Evolutionary conservation across 2,797 vertebrate genomes (phyloP).

Genomic region (Notolabrus celidotus): DNA sequence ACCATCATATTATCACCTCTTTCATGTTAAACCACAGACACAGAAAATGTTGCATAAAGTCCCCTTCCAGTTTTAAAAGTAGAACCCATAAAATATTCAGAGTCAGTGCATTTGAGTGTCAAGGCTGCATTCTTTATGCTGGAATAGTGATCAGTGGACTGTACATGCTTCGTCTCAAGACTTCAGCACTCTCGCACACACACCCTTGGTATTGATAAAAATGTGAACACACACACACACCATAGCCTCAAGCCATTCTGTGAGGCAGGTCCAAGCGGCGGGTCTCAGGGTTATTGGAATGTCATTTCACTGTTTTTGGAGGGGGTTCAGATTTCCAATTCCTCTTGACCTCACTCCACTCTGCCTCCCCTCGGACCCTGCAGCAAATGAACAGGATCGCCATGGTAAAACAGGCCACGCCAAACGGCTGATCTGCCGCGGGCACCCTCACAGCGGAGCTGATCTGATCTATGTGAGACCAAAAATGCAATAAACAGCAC

Average conservation of each 20-base stretch:
- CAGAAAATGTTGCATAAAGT: conserved; percentile 12
- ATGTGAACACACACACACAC: conserved; percentile 32
- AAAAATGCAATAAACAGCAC: conserved; percentile 66
- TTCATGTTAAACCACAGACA: conserved; percentile 23
- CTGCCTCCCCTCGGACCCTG: conserved; percentile 51
- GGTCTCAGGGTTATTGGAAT: conserved; percentile 77
- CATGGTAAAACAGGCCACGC: conserved; percentile 62
- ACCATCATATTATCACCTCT: conserved; percentile 12
- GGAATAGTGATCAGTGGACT: conserved; percentile 13
- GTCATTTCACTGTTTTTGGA: conserved; percentile 72
- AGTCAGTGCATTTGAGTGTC: conserved; percentile 14
- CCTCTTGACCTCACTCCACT: conserved; percentile 63
- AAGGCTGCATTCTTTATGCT: conserved; percentile 7
- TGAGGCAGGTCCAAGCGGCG: conserved; percentile 62
- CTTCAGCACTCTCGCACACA: conserved; percentile 7
- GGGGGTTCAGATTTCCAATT: conserved; percentile 74
- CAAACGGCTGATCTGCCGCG: conserved; percentile 41
- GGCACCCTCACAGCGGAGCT: conserved; percentile 50
- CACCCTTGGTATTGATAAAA: conserved; percentile 35
- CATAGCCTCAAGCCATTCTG: conserved; percentile 49
- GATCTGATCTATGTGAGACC: conserved; percentile 41
- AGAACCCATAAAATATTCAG: conserved; percentile 23
- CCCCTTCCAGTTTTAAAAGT: conserved; percentile 17
- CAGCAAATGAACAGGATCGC: conserved; percentile 61
- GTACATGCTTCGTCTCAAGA: conserved; percentile 2